Base-by-base conservation (phyloP, 1,140 invertebrate species). In the Psix sp. region DNA sequence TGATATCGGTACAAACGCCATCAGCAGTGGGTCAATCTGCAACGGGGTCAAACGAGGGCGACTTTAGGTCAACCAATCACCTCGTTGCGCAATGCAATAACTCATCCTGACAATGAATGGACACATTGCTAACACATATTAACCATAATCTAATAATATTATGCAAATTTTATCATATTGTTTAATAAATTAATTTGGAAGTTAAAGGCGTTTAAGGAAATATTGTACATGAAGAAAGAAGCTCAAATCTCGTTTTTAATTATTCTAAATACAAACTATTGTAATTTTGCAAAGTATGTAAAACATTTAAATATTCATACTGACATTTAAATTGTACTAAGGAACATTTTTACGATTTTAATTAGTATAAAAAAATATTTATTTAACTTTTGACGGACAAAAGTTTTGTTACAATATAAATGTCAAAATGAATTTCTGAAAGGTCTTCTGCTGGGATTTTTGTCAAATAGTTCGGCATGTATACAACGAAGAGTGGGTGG, bases 21-120 rank as follows among this genome's bases (percentile, higher is more conserved):
- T 60, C 77, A 72, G 66, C 75, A 83, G 80, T 84, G 79, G 82
- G 82, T 83, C 82, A 84, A 80, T 80, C 77, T 77, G 77, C 78
- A 82, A 82, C 65, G 80, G 66, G 81, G 83, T 82, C 82, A 81
- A 65, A 59, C 73, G 77, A 80, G 78, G 80, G 81, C 83, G 78
- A 83, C 62, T 74, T 46, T 59, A 62, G 77, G 77, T 80, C 76
- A 76, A 52, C 76, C 81, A 82, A 81, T 82, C 77, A 48, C 62
- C 54, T 62, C 66, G 39, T 36, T 13, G 36, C 68, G 51, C 68
- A 57, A 68, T 31, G 57, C 40, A 33, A 35, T 51, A 26, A 57
- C 35, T 70, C 48, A 46, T 74, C 60, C 62, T 74, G 60, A 78
- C 76, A 79, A 80, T 80, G 43, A 79, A 33, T 74, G 63, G 76